These are phyloP conservation scores for Tachycineta bicolor DNA, from an alignment of 2,113 vertebrate species.

Conservation along the genomic window DNA sequence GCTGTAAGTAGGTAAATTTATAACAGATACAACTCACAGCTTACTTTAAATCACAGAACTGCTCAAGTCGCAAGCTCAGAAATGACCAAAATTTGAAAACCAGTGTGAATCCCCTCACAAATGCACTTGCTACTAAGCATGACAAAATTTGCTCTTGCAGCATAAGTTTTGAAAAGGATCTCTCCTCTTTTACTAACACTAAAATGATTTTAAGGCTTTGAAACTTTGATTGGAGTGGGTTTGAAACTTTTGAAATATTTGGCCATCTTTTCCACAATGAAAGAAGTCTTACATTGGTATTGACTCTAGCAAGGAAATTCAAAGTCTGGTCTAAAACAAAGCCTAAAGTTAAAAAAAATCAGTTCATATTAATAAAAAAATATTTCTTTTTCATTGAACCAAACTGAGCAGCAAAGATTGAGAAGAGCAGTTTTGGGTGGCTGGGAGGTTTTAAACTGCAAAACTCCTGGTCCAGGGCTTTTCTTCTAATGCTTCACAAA, in stretches of 20 bases:
- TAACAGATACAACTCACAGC: neutral
- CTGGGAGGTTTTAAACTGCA: neutral
- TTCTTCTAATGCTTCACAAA: neutral
- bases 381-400: neutral
- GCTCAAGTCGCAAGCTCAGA: neutral
- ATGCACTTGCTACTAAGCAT: neutral
- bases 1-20: neutral
- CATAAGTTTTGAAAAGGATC: neutral
- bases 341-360: neutral
- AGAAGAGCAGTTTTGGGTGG: neutral
- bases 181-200: neutral
- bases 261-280: neutral
- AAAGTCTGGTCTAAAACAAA: neutral
- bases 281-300: neutral
- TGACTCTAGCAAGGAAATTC: neutral
- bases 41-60: neutral
- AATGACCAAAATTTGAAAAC: neutral
- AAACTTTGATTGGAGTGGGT: neutral
- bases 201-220: neutral
- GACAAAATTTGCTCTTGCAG: neutral
- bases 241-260: neutral
- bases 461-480: neutral
- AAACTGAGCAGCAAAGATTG: neutral
- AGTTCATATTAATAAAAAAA: fast-evolving
- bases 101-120: neutral